Evolutionary conservation across 1,140 invertebrate species (phyloP), one percentile per base, ranked within the genome.

Genomic region (Chelonus insularis): DNA sequence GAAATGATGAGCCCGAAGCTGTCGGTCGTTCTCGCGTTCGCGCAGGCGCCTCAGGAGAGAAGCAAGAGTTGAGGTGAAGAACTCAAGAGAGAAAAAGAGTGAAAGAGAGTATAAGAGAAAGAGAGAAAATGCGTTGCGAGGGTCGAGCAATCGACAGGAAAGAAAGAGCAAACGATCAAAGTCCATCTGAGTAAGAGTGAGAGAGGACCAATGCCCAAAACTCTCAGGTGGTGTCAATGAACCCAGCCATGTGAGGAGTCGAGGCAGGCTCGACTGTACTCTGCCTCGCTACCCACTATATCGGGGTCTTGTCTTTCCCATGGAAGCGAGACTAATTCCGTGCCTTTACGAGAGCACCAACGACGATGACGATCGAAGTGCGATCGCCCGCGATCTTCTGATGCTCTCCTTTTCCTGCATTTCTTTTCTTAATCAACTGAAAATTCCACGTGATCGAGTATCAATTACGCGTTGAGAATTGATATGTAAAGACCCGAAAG

Each of bases 271-370:
- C 62, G 60, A 60, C 57, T 63, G 64, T 62, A 51, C 52, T 61
- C 62, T 45, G 50, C 60, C 62, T 63, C 65, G 67, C 75, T 74
- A 74, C 73, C 66, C 71, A 70, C 76, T 61, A 66, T 75, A 80
- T 77, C 76, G 75, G 75, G 78, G 78, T 80, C 78, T 81, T 81
- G 78, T 80, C 78, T 81, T 82, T 82, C 79, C 78, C 80, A 81
- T 79, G 77, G 71, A 72, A 75, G 72, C 75, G 70, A 77, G 72
- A 79, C 76, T 80, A 79, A 80, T 81, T 81, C 79, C 73, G 74
- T 76, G 70, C 75, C 73, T 80, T 76, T 78, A 76, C 71, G 67
- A 74, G 70, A 68, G 69, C 68, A 66, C 68, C 63, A 69, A 68
- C 59, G 51, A 61, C 14, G 48, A 51, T 4, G 48, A 51, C 29